Evolutionary conservation across 1,140 invertebrate genomes (phyloP).

Genomic region (Dinothrombium tinctorium): DNA sequence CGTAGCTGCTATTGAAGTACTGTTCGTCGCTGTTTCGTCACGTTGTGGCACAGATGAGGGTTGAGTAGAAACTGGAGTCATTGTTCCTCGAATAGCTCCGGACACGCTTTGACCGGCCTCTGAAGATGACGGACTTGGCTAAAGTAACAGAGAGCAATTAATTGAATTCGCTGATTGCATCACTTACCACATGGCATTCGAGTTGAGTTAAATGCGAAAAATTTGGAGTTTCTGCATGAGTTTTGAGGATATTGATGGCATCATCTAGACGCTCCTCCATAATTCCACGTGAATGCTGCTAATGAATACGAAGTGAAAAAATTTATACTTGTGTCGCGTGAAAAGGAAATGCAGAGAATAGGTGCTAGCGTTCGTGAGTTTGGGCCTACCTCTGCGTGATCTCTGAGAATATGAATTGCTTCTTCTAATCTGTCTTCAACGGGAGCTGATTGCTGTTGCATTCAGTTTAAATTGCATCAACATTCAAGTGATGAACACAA

Average conservation of each 20-base stretch:
- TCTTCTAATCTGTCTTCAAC: too few relatives aligned
- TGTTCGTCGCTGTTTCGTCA: background rate
- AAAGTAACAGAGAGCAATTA: background rate
- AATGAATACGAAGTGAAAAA: too few relatives aligned
- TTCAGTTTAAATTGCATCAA: too few relatives aligned
- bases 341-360: too few relatives aligned
- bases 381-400: too few relatives aligned
- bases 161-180: background rate
- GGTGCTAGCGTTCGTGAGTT: too few relatives aligned
- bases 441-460: too few relatives aligned
- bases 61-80: background rate
- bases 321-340: too few relatives aligned
- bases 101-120: slow-evolving; percentile 2
- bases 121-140: slow-evolving; percentile 4
- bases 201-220: slow-evolving; percentile 7
- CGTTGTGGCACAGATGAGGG: background rate
- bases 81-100: background rate
- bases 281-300: too few relatives aligned
- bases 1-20: slow-evolving; percentile 1
- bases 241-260: slow-evolving; percentile 74
- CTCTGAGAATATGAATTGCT: too few relatives aligned
- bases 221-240: slow-evolving; percentile 47
- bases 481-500: too few relatives aligned
- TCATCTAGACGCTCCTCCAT: too few relatives aligned
- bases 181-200: slow-evolving; percentile 11